phyloP scores from a whole-genome alignment of 2,113 vertebrate genomes.

The Pongo abelii region DNA sequence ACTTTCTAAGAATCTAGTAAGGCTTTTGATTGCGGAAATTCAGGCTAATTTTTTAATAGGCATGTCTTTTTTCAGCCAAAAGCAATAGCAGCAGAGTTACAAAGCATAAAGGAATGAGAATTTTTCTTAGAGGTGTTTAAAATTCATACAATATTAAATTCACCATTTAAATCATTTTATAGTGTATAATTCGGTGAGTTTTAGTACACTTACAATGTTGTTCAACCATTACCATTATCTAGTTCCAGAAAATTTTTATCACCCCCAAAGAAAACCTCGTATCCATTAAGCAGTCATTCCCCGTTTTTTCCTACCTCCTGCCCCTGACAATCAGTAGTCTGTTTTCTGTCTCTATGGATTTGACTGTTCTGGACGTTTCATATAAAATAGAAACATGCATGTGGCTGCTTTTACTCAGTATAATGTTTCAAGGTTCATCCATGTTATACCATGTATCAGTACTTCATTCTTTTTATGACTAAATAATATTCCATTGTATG shows the following conservation, averaged over 20 bases:
- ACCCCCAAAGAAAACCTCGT: too few relatives aligned
- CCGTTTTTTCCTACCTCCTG: too few relatives aligned
- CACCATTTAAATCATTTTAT: background rate
- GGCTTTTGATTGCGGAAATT: background rate
- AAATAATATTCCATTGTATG: background rate
- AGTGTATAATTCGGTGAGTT: background rate
- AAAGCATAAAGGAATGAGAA: background rate
- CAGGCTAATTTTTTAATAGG: background rate
- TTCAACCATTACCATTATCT: too few relatives aligned
- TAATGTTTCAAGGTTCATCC: background rate
- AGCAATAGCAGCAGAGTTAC: background rate
- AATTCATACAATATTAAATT: background rate
- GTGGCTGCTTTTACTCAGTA: background rate
- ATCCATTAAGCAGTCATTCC: too few relatives aligned
- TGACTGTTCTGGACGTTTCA: background rate
- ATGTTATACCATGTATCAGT: background rate
- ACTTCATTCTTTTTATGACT: background rate
- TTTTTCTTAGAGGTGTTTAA: background rate
- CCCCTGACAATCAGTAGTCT: background rate
- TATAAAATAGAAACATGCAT: background rate
- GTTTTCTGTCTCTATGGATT: background rate
- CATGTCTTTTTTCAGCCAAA: background rate
- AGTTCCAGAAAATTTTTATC: too few relatives aligned
- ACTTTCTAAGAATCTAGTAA: background rate
- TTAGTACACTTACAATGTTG: too few relatives aligned